These are phyloP conservation scores for human (Homo sapiens) DNA, from an alignment of 2,113 vertebrate species.

Conservation along the genomic window DNA sequence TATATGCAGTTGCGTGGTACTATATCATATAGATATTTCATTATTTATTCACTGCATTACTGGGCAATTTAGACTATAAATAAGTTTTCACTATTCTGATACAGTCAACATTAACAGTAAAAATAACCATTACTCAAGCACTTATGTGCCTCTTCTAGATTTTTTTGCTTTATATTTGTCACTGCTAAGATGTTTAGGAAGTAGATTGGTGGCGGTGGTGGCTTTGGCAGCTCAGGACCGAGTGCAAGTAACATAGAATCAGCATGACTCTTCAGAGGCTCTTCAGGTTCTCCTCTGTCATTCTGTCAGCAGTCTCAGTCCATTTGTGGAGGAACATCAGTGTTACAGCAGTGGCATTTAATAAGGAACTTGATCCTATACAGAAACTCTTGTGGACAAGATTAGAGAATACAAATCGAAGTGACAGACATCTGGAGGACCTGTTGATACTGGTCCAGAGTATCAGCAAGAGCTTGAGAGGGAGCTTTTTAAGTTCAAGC, in stretches of 20 bases:
- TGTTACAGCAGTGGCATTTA: no score
- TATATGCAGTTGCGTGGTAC: neutral
- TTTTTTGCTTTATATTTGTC: neutral
- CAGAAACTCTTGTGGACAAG: no score
- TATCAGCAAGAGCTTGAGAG: slow-evolving; percentile 92
- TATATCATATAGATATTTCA: no score
- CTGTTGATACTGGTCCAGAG: slow-evolving; percentile 88
- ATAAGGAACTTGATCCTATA: no score
- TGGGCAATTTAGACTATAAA: neutral
- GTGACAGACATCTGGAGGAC: slow-evolving; percentile 84
- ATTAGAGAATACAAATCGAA: no score
- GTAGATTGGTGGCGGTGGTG: no score
- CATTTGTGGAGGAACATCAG: no score
- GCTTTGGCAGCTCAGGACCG: no score
- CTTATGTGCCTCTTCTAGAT: neutral
- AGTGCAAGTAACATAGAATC: no score
- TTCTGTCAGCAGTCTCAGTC: no score
- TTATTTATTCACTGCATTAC: neutral
- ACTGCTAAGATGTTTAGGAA: neutral
- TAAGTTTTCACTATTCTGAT: neutral
- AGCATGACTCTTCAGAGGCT: no score
- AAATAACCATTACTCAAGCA: neutral
- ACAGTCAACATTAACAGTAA: neutral
- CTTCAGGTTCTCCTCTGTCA: no score
- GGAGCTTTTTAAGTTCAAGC: slow-evolving; percentile 91